phyloP scores from a whole-genome alignment of 2,888 invertebrate genomes.

The Lithophane ornitopus region DNA sequence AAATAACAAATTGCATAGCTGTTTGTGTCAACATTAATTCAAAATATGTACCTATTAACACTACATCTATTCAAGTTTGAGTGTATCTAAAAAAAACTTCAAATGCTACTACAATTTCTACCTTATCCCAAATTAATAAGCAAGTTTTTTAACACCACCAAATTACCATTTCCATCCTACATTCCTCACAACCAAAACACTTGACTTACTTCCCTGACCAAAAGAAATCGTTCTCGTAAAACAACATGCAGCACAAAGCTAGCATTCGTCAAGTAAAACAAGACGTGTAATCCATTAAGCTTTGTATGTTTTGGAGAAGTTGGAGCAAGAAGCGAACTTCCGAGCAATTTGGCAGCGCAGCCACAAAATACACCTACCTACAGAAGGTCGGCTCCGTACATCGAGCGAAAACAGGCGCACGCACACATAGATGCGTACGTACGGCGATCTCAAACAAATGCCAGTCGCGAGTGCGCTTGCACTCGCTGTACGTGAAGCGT shows the following conservation, averaged over 20 bases:
- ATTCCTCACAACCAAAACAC: constrained; percentile 27
- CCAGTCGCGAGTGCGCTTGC: too few relatives aligned
- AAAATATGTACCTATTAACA: background rate
- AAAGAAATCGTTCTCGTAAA: constrained; percentile 52
- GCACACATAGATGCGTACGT: background rate
- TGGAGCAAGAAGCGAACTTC: constrained; percentile 66
- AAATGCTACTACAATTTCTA: too few relatives aligned
- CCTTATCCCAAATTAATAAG: too few relatives aligned
- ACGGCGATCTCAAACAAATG: too few relatives aligned
- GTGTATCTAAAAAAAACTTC: background rate
- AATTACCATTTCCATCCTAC: constrained; percentile 30
- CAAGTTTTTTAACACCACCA: background rate
- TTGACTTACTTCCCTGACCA: constrained; percentile 46
- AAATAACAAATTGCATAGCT: background rate
- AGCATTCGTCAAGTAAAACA: constrained; percentile 66
- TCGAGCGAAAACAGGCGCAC: background rate
- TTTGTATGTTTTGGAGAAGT: constrained; percentile 68
- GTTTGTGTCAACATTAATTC: background rate
- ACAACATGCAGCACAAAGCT: constrained; percentile 58
- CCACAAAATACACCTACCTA: background rate
- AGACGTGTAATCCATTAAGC: constrained; percentile 73
- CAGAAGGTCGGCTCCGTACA: background rate
- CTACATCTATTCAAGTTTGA: background rate
- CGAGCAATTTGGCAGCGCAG: constrained; percentile 67
- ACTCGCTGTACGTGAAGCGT: background rate